Conservation (phyloP, 1,140 invertebrate species). For the Nixonia krombeini region DNA sequence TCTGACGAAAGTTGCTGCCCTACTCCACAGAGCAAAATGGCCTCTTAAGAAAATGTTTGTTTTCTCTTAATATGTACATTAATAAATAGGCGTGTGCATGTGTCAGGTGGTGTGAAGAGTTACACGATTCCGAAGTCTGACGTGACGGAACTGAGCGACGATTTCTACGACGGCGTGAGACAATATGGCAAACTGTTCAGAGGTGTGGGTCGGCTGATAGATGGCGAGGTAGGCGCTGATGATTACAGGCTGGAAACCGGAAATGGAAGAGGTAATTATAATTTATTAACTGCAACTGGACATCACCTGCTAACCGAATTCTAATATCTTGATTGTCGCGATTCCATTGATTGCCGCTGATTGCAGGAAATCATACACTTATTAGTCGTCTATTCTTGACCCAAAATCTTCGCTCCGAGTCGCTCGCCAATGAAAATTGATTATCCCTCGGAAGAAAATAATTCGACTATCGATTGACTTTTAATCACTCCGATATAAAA, state of each 20-base stretch:
- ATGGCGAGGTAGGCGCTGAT: slow-evolving; percentile 79
- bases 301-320: slow-evolving; percentile 37
- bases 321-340: slow-evolving; percentile 32
- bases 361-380: slow-evolving; percentile 26
- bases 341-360: slow-evolving; percentile 28
- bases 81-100: slow-evolving; percentile 21
- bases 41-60: too few relatives aligned
- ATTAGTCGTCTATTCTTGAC: slow-evolving; percentile 40
- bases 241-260: slow-evolving; percentile 79
- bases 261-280: slow-evolving; percentile 74
- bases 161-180: slow-evolving; percentile 80
- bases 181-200: slow-evolving; percentile 68
- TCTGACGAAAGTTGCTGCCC: too few relatives aligned
- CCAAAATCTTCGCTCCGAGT: slow-evolving; percentile 8
- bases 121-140: slow-evolving; percentile 79
- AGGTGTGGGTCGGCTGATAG: slow-evolving; percentile 81
- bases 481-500: too few relatives aligned
- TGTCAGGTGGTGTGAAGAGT: slow-evolving; percentile 78
- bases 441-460: too few relatives aligned
- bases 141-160: slow-evolving; percentile 77
- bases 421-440: too few relatives aligned
- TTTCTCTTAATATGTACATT: too few relatives aligned
- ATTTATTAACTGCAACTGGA: slow-evolving; percentile 20
- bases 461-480: too few relatives aligned
- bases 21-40: too few relatives aligned